A percentile compares a stretch with the other conserved stretches of the same genome.
Conservation (phyloP, 2,888 invertebrate genomes). For the Drosophila buzzatii region DNA sequence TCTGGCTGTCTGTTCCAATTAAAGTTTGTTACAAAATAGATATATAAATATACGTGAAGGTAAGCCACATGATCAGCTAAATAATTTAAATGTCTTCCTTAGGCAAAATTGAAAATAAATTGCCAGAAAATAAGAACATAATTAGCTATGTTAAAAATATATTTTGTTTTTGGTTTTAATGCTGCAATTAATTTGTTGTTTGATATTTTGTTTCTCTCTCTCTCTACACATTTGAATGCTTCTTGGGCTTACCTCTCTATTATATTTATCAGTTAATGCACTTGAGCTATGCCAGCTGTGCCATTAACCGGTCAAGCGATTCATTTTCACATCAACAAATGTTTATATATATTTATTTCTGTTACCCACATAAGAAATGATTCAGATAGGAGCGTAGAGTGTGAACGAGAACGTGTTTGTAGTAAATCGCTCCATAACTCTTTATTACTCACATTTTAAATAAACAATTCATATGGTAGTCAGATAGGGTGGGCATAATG, state of each 20-base stretch:
- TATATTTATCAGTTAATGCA: conserved; percentile 20
- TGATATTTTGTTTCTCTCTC: too few species aligned
- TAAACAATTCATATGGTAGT: not conserved
- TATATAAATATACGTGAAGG: not conserved
- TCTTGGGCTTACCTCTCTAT: not conserved
- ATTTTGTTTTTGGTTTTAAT: not conserved
- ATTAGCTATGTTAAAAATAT: not conserved
- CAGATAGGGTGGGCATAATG: not conserved
- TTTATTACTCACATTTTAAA: conserved; percentile 5
- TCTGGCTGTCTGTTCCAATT: not conserved
- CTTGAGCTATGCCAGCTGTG: conserved; percentile 44
- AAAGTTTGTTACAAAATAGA: not conserved
- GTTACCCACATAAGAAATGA: not conserved
- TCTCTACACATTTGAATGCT: not conserved
- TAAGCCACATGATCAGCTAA: not conserved
- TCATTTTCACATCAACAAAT: conserved; percentile 24
- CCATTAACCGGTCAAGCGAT: conserved; percentile 27
- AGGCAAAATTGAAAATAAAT: not conserved
- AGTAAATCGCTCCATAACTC: not conserved
- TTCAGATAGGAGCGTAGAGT: not conserved
- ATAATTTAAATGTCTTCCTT: not conserved
- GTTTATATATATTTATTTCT: not conserved
- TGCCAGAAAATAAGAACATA: conserved; percentile 5
- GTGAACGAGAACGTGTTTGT: not conserved
- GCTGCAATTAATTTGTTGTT: not conserved